Evolutionary conservation across 2,888 invertebrate genomes (phyloP), one percentile per base, ranked within the genome.

Genomic region (Trisateles emortualis): DNA sequence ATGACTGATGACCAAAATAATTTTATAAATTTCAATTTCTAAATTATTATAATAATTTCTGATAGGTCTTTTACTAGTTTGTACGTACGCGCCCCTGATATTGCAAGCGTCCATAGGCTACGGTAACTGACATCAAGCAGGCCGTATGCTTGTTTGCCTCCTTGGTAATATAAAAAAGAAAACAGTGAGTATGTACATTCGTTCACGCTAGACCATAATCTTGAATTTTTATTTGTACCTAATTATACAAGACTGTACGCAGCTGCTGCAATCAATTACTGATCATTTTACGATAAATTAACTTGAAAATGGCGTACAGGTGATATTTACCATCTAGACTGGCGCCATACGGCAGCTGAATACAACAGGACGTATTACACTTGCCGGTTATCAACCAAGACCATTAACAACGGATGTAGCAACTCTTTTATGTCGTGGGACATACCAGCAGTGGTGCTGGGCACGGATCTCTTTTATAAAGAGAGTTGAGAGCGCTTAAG

Each of bases 341-440:
- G 77, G 74, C 80, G 79, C 78, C 76, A 65, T 17, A 29, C 57
- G 59, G 58, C 72, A 78, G 76, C 71, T 78, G 76, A 63, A 64
- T 52, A 9, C 58, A 64, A 67, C 57, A 51, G 52, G 44, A 54
- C 53, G 44, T 58, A 71, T 59, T 59, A 58, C 56, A 35, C 56
- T 35, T 8, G 36, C 52, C 39, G 11, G 30, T 26, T 26, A 38
- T 26, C 36, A 43, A 45, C 44, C 43, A 50, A 40, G 24, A 43
- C 45, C 40, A 53, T 54, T 61, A 61, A 49, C 64, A 66, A 55
- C 60, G 55, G 56, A 59, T 52, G 17, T n/a, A n/a, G n/a, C n/a
- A n/a, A n/a, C n/a, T n/a, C n/a, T n/a, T n/a, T n/a, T n/a, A n/a
- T n/a, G n/a, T n/a, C n/a, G n/a, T n/a, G n/a, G n/a, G n/a, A n/a